These are phyloP conservation scores for Lethrus apterus DNA, from an alignment of 1,140 invertebrate genomes.

Conservation along the genomic window DNA sequence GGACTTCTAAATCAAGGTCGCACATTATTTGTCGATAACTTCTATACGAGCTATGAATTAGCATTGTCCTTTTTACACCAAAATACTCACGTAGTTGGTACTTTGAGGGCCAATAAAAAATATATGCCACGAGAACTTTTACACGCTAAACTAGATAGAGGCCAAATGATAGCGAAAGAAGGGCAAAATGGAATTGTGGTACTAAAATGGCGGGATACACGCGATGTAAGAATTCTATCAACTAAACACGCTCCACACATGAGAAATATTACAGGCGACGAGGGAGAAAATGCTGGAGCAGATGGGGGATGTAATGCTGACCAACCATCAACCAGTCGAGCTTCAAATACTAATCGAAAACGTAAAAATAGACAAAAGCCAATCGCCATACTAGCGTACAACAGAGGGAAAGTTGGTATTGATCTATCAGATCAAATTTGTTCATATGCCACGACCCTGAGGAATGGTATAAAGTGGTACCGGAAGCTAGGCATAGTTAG, in stretches of 20 bases:
- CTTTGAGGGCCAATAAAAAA: conserved; percentile 20
- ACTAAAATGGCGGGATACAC: conserved; percentile 30
- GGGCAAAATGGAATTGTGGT: conserved; percentile 26
- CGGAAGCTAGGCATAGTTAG: background rate
- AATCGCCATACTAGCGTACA: conserved; percentile 1
- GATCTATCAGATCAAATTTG: conserved; percentile 15
- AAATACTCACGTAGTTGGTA: conserved; percentile 26
- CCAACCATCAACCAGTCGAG: too few relatives aligned
- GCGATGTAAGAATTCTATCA: conserved; percentile 29
- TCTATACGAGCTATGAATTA: too few relatives aligned
- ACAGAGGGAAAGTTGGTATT: background rate
- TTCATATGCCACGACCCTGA: conserved; percentile 25
- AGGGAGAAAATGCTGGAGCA: background rate
- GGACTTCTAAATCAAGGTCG: conserved; percentile 21
- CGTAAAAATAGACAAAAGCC: background rate
- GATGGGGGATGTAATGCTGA: background rate
- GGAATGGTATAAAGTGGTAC: conserved; percentile 24
- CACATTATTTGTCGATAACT: conserved; percentile 23
- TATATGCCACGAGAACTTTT: conserved; percentile 17
- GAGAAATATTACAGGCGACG: background rate
- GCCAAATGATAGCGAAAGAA: conserved; percentile 24
- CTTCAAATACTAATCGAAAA: background rate
- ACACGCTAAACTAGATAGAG: conserved; percentile 21
- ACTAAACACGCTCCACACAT: conserved; percentile 23
- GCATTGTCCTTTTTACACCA: conserved; percentile 25